phyloP scores from a whole-genome alignment of 2,888 invertebrate species.

The Caradrina clavipalpis region DNA sequence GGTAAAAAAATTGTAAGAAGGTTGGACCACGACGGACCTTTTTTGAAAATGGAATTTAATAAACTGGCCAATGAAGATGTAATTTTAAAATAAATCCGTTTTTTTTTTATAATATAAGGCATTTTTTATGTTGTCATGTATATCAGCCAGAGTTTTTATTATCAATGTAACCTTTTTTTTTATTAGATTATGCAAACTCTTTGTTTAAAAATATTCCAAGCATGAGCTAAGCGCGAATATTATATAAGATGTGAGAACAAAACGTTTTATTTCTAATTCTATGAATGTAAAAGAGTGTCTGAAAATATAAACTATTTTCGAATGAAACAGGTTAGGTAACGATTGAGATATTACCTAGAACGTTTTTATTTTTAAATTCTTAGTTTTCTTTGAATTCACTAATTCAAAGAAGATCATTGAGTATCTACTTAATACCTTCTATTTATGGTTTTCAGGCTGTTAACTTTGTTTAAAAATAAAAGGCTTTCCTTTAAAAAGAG shows the following conservation, averaged over 20 bases:
- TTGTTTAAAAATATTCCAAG: not conserved
- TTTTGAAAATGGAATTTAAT: constrained; percentile 33
- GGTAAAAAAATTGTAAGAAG: constrained; percentile 8
- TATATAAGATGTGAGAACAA: not conserved
- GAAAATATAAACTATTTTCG: too few species aligned
- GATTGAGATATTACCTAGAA: too few species aligned
- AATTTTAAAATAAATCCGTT: constrained; percentile 15
- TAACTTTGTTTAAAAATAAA: too few species aligned
- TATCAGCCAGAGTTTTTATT: constrained; percentile 12
- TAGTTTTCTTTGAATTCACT: not conserved
- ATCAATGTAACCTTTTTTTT: constrained; percentile 1
- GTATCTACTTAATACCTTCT: not conserved
- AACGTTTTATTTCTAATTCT: not conserved
- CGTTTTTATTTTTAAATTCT: too few species aligned
- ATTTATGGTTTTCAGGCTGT: not conserved
- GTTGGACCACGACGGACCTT: not conserved
- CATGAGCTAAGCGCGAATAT: not conserved
- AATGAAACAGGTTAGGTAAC: too few species aligned
- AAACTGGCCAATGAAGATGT: not conserved
- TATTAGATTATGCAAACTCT: not conserved
- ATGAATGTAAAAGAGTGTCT: not conserved
- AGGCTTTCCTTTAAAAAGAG: too few species aligned
- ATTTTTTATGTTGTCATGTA: not conserved
- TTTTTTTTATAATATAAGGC: constrained; percentile 9
- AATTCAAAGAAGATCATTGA: not conserved